Percentiles rank a stretch among this genome's conserved stretches.
Conservation (phyloP, 2,113 vertebrate species). For the Neomonachus schauinslandi region DNA sequence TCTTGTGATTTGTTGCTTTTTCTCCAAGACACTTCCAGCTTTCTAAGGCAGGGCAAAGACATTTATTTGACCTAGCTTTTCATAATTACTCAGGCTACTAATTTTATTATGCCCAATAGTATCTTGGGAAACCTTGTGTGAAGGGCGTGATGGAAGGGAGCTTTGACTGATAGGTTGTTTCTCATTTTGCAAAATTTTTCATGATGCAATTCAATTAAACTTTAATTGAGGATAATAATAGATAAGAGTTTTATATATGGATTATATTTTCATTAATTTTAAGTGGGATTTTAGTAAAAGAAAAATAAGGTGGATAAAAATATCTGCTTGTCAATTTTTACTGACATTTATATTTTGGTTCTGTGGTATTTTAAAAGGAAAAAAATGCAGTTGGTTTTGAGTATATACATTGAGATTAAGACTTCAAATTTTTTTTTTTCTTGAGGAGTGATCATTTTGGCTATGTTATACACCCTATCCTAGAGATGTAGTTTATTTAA, state of each 20-base stretch:
- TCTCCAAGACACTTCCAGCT: conserved; percentile 8
- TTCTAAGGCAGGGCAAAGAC: conserved; percentile 36
- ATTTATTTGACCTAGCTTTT: conserved; percentile 72
- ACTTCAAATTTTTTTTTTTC: not conserved
- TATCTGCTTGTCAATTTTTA: not conserved
- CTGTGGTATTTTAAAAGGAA: not conserved
- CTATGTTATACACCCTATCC: too few relatives aligned
- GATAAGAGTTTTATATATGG: conserved; percentile 66
- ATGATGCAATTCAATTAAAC: conserved; percentile 70
- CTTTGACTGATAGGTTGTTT: conserved; percentile 72
- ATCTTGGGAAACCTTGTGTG: conserved; percentile 57
- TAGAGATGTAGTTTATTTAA: not conserved
- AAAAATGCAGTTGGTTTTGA: not conserved
- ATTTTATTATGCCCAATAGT: conserved; percentile 76
- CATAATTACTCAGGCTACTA: conserved; percentile 68
- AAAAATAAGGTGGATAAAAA: conserved; percentile 72
- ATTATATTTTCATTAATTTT: conserved; percentile 74
- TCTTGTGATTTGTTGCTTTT: not conserved
- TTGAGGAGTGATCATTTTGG: not conserved
- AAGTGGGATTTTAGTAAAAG: conserved; percentile 69
- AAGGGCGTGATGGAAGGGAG: conserved; percentile 56
- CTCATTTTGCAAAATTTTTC: conserved; percentile 71
- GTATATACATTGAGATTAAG: not conserved
- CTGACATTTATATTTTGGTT: not conserved
- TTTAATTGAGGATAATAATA: conserved; percentile 78